These are phyloP conservation scores for Neolamprologus ventralis DNA, from an alignment of 2,113 vertebrate genomes.

Conservation along the genomic window DNA sequence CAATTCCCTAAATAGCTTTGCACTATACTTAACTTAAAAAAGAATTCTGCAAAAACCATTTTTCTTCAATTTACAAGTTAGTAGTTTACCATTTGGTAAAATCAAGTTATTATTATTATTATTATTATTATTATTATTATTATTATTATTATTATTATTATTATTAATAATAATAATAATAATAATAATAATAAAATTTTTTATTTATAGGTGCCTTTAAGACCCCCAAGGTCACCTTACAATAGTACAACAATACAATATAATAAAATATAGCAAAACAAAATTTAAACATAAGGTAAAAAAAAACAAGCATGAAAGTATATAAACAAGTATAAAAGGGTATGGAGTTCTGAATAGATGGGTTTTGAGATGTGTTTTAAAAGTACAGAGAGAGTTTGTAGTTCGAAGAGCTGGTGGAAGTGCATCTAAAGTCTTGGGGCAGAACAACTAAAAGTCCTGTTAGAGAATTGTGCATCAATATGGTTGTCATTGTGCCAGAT, in stretches of 20 bases:
- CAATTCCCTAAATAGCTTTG: background rate
- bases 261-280: background rate
- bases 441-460: background rate
- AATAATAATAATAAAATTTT: fast-evolving
- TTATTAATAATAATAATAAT: fast-evolving
- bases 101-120: background rate
- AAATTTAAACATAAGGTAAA: background rate
- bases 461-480: background rate
- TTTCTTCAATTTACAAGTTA: background rate
- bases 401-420: background rate
- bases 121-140: fast-evolving
- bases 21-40: background rate
- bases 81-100: background rate
- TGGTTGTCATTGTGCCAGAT: background rate
- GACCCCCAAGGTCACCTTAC: background rate
- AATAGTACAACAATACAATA: background rate
- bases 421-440: background rate
- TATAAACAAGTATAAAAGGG: background rate
- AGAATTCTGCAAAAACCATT: background rate
- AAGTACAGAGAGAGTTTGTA: background rate
- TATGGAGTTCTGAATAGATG: background rate
- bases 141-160: no score
- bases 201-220: background rate
- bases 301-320: background rate
- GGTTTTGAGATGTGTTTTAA: background rate